These are phyloP conservation scores for Tenodera sinensis DNA, from an alignment of 2,888 invertebrate genomes.

Conservation along the genomic window DNA sequence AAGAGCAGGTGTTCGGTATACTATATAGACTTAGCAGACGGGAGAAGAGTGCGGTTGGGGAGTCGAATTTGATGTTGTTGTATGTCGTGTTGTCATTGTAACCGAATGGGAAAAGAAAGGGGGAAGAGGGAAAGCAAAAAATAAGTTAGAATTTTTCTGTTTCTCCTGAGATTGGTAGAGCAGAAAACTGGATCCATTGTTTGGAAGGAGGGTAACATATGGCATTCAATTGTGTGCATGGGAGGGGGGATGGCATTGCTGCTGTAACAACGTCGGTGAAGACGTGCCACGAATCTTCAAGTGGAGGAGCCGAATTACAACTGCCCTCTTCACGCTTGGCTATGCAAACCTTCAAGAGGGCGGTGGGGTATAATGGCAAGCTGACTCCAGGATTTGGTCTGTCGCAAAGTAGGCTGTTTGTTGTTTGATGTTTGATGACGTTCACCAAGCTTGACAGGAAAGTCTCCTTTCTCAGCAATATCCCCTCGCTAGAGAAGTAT, in stretches of 20 bases:
- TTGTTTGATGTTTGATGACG: neutral
- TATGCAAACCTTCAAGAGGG: neutral
- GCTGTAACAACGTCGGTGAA: neutral
- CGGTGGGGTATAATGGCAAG: neutral
- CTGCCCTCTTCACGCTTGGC: neutral
- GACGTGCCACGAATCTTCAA: neutral
- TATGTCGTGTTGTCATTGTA: neutral
- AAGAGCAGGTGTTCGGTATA: conserved; percentile 9
- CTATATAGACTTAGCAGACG: neutral
- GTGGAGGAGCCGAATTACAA: neutral
- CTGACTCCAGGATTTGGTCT: neutral
- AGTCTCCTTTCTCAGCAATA: no score
- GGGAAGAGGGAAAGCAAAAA: neutral
- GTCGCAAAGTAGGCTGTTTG: neutral
- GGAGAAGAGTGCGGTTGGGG: neutral
- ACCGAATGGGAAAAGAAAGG: neutral
- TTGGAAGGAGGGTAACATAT: neutral
- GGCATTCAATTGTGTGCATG: neutral
- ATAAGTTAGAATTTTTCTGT: neutral
- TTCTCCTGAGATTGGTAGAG: neutral
- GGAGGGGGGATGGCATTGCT: neutral
- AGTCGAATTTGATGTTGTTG: neutral
- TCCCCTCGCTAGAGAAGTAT: no score
- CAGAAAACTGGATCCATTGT: conserved; percentile 3
- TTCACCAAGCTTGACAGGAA: neutral